Conservation (phyloP, 1,140 invertebrate genomes). For the Monomorium pharaonis region DNA sequence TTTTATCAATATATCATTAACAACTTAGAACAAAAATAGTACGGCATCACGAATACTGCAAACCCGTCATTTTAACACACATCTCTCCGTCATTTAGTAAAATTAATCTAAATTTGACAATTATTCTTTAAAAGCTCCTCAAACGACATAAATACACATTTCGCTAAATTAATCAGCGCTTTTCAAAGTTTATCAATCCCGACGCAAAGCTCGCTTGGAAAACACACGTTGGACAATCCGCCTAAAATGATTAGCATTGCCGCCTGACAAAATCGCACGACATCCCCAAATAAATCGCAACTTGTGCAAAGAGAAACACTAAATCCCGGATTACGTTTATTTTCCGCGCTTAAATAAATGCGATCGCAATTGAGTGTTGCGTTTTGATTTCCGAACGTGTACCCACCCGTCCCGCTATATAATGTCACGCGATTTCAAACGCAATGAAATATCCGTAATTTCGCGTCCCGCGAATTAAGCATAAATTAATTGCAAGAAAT, state of each 20-base stretch:
- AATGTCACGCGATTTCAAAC: not conserved
- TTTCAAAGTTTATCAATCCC: conserved; percentile 16
- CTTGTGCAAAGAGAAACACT: conserved; percentile 3
- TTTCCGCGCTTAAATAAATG: conserved; percentile 33
- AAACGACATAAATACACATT: not conserved
- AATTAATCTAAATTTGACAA: not conserved
- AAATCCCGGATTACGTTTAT: conserved; percentile 39
- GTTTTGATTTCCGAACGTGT: not conserved
- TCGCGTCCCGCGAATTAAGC: not conserved
- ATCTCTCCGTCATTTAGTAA: not conserved
- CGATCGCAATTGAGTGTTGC: conserved; percentile 10
- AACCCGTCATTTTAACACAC: not conserved
- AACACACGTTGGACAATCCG: conserved; percentile 13
- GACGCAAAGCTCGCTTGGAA: not conserved
- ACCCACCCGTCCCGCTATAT: too few species aligned
- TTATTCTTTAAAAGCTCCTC: not conserved
- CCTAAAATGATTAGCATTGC: conserved; percentile 23
- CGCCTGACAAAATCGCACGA: not conserved
- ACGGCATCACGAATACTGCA: not conserved
- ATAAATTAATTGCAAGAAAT: conserved; percentile 12
- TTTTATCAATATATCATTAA: not conserved
- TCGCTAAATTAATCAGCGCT: not conserved
- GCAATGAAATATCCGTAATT: not conserved
- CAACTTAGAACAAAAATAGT: not conserved
- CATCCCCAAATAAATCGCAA: conserved; percentile 18